Conservation (phyloP, 2,797 vertebrate genomes). For the Pipistrellus pipistrellus region DNA sequence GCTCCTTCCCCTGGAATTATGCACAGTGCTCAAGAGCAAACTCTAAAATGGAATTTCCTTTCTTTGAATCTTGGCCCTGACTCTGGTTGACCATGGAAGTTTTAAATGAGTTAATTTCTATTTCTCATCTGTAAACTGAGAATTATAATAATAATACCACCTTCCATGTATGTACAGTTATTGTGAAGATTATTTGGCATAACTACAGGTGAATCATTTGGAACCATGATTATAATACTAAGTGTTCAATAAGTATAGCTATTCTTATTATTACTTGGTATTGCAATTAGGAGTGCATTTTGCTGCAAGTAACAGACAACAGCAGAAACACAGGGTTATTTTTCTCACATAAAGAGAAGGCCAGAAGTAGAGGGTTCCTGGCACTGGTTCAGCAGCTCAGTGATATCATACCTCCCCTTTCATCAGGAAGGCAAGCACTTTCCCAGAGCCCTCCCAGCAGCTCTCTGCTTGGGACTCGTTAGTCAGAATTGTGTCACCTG, state of each 20-base stretch:
- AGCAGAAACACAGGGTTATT: background rate
- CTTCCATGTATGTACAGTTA: background rate
- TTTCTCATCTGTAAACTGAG: background rate
- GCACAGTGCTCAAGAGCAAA: background rate
- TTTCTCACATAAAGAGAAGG: background rate
- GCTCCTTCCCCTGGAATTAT: background rate
- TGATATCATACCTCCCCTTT: background rate
- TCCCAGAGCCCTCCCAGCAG: background rate
- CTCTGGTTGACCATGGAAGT: background rate
- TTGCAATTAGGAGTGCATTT: background rate
- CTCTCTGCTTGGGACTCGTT: background rate
- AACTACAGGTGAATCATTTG: background rate
- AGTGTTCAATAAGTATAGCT: background rate
- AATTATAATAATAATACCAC: background rate
- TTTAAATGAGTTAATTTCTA: background rate
- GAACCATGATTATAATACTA: background rate
- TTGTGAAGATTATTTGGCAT: background rate
- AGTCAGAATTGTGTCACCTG: background rate
- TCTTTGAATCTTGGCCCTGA: background rate
- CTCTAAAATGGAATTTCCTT: background rate
- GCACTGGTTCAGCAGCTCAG: background rate
- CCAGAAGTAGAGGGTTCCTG: background rate
- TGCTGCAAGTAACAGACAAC: background rate
- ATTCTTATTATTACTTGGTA: background rate
- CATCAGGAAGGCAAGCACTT: background rate